phyloP scores from a whole-genome alignment of 2,888 invertebrate species.

The Octonoba sinensis region DNA sequence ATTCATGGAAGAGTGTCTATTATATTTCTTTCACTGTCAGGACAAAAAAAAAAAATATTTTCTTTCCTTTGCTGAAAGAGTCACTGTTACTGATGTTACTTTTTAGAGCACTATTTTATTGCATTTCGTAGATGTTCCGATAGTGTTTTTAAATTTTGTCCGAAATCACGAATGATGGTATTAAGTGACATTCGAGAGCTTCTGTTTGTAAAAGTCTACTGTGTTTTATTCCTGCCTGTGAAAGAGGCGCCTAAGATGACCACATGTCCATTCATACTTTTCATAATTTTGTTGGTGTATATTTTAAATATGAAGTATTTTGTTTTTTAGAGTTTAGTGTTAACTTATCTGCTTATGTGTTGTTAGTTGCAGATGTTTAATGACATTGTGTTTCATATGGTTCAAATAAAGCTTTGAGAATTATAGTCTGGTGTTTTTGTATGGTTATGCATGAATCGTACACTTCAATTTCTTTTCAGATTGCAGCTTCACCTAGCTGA shows the following conservation, averaged over 20 bases:
- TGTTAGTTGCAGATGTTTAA: slow-evolving; percentile 60
- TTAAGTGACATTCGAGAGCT: slow-evolving; percentile 45
- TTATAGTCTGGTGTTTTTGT: slow-evolving; percentile 26
- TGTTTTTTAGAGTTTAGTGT: slow-evolving; percentile 61
- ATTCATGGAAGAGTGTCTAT: slow-evolving; percentile 37
- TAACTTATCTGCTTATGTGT: slow-evolving; percentile 63
- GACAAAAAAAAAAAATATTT: slow-evolving; percentile 24
- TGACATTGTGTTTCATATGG: slow-evolving; percentile 59
- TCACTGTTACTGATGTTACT: slow-evolving; percentile 49
- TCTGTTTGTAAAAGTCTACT: slow-evolving; percentile 59
- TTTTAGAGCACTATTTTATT: slow-evolving; percentile 61
- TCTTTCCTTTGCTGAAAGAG: slow-evolving; percentile 17
- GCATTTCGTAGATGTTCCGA: slow-evolving; percentile 56
- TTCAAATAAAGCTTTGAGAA: slow-evolving; percentile 54
- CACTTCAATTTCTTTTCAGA: too few species aligned
- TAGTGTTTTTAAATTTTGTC: slow-evolving; percentile 58
- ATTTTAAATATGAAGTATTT: slow-evolving; percentile 60
- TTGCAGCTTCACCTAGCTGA: too few species aligned
- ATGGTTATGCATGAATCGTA: too few species aligned
- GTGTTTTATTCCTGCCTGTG: slow-evolving; percentile 25
- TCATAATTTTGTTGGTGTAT: slow-evolving; percentile 52
- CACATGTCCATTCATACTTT: slow-evolving; percentile 11
- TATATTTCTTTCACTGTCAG: slow-evolving; percentile 35
- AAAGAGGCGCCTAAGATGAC: slow-evolving; percentile 13
- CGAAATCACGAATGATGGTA: slow-evolving; percentile 10